Evolutionary conservation across 2,888 invertebrate species (phyloP).

Genomic region (Noctua pronuba): DNA sequence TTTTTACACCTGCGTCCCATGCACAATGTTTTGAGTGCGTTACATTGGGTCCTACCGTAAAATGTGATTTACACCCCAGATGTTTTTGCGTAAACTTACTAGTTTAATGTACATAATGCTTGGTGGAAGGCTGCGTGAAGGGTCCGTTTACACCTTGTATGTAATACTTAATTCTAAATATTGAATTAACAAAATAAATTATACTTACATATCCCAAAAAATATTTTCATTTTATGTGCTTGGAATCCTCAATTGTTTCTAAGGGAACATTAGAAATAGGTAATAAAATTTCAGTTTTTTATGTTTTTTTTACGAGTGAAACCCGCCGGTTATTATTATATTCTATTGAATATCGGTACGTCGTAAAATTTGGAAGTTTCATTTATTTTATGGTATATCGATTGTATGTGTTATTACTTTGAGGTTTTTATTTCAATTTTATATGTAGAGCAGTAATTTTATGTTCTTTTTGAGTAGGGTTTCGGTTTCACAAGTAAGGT

Average conservation of each 20-base stretch:
- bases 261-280: conserved; percentile 55
- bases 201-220: conserved; percentile 52
- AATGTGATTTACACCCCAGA: not conserved
- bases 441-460: conserved; percentile 40
- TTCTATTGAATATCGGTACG: conserved; percentile 63
- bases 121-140: not conserved
- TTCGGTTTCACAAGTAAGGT: not conserved
- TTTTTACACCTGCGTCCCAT: not conserved
- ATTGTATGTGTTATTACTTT: conserved; percentile 57
- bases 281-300: conserved; percentile 60
- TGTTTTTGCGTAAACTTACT: not conserved
- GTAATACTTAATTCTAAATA: not conserved
- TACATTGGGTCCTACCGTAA: not conserved
- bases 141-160: not conserved
- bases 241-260: conserved; percentile 24
- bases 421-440: conserved; percentile 64
- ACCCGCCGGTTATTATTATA: conserved; percentile 55
- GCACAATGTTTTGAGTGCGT: not conserved
- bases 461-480: conserved; percentile 9
- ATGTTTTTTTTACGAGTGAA: conserved; percentile 61
- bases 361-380: conserved; percentile 65
- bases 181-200: not conserved
- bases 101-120: not conserved
- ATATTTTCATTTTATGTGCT: conserved; percentile 49
- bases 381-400: conserved; percentile 64